Base-by-base conservation (phyloP, 2,888 invertebrate species). In the Agrochola macilenta region DNA sequence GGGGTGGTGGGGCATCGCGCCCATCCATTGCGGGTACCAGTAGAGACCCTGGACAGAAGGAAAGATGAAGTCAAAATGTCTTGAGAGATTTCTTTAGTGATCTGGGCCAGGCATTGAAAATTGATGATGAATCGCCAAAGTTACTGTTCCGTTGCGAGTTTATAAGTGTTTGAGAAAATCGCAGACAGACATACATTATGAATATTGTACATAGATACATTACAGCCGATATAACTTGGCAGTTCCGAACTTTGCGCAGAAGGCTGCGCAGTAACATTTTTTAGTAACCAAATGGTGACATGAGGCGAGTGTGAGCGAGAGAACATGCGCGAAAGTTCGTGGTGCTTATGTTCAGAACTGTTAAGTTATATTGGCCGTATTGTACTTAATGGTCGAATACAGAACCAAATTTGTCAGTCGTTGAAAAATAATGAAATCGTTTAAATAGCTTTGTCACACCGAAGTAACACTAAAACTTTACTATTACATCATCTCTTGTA, bases 1-100 rank as follows among this genome's bases (percentile, higher is more conserved):
- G 0, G 95, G 94, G 71, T 96, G 95, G 86, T 95, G 94, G 0
- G 96, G 95, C 84, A 91, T 82, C 0, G 93, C 90, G 0, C 96
- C 96, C 96, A 96, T 96, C 96, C 96, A 96, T 91, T 96, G 96
- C 0, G 96, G 96, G 83, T 96, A 96, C 96, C 96, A 96, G 84
- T 96, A 96, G 0, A 96, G 90, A 76, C 96, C 96, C 95, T 96
- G 92, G 17, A 75, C 77, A 65, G 2, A 73, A 23, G 73, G 20
- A 52, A 12, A 26, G 5, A 26, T 43, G 23, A 35, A 30, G 35
- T 68, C 17, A 35, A 26, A 64, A 35, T 5, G 20, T 2, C 39
- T 2, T 57, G 23, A 1, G 23, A 49, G 1, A 46, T 30, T 70
- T 60, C 30, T 26, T 70, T 14, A 30, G 46, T 46, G 46, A n/a